phyloP scores from a whole-genome alignment of 2,888 invertebrate genomes.

The Holacanthella duospinosa region DNA sequence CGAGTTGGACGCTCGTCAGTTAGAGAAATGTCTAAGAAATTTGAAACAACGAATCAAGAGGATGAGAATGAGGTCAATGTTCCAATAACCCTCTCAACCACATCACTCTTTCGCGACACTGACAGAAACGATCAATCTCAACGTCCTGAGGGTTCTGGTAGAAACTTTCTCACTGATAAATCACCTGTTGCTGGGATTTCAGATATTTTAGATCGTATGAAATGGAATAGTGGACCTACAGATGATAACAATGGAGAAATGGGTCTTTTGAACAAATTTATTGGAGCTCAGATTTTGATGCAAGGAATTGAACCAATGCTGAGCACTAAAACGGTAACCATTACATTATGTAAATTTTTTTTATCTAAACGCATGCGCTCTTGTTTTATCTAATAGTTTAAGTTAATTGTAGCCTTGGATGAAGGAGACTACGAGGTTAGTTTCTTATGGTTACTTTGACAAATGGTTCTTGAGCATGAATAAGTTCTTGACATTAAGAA shows the following conservation, averaged over 20 bases:
- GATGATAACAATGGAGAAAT: conserved; percentile 41
- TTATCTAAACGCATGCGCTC: too few species aligned
- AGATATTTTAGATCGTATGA: conserved; percentile 67
- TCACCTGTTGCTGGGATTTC: conserved; percentile 61
- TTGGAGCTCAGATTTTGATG: conserved; percentile 69
- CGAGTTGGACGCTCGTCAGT: conserved; percentile 36
- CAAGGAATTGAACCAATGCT: conserved; percentile 57
- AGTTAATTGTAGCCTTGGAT: too few species aligned
- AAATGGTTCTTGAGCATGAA: too few species aligned
- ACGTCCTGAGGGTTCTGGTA: too few species aligned
- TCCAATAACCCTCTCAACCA: too few species aligned
- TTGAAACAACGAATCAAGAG: conserved; percentile 16
- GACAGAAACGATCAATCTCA: too few species aligned
- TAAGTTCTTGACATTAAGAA: too few species aligned
- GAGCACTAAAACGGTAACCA: conserved; percentile 26
- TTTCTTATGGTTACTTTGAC: too few species aligned
- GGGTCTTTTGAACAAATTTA: conserved; percentile 67
- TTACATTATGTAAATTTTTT: too few species aligned
- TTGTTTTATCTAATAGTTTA: too few species aligned
- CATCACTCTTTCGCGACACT: too few species aligned
- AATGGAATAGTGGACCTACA: conserved; percentile 56
- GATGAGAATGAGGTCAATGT: background rate
- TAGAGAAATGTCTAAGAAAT: conserved; percentile 33
- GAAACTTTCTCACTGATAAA: conserved; percentile 60
- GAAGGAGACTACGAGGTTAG: too few species aligned